phyloP scores from a whole-genome alignment of 2,113 vertebrate genomes.

The Epinephelus fuscoguttatus region DNA sequence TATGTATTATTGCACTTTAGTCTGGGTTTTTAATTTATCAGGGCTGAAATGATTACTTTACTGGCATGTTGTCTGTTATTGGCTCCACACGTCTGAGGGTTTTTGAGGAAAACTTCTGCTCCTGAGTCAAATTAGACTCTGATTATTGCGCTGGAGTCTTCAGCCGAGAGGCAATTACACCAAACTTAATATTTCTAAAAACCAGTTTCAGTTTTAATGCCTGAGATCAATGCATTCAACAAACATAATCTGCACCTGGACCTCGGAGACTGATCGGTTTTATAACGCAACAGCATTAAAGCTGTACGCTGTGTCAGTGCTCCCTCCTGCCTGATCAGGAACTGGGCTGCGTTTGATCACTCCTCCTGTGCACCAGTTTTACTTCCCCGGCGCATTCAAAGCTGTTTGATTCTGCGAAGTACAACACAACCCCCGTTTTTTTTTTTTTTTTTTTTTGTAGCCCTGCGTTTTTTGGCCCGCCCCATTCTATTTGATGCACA shows the following conservation, averaged over 20 bases:
- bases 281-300: slow-evolving; percentile 10
- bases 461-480: not conserved
- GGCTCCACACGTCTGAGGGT: not conserved
- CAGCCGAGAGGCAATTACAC: slow-evolving; percentile 19
- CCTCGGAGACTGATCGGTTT: slow-evolving; percentile 19
- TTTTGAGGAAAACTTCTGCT: slow-evolving; percentile 17
- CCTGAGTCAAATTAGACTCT: slow-evolving; percentile 25
- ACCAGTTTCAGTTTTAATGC: not conserved
- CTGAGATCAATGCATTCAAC: not conserved
- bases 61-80: not conserved
- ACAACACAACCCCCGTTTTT: not conserved
- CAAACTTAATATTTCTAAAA: slow-evolving; percentile 25
- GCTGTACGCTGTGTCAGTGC: not conserved
- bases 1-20: not conserved
- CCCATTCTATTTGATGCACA: slow-evolving; percentile 57
- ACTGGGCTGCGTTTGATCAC: slow-evolving; percentile 51
- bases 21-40: slow-evolving; percentile 31
- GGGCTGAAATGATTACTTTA: not conserved
- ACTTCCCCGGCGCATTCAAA: slow-evolving; percentile 34
- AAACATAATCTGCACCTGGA: slow-evolving; percentile 25
- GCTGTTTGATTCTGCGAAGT: slow-evolving; percentile 54
- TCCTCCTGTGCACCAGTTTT: slow-evolving; percentile 38
- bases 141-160: slow-evolving; percentile 8
- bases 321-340: slow-evolving; percentile 46
- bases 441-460: not conserved